Evolutionary conservation across 2,113 vertebrate species (phyloP).

Genomic region (Mus pahari): DNA sequence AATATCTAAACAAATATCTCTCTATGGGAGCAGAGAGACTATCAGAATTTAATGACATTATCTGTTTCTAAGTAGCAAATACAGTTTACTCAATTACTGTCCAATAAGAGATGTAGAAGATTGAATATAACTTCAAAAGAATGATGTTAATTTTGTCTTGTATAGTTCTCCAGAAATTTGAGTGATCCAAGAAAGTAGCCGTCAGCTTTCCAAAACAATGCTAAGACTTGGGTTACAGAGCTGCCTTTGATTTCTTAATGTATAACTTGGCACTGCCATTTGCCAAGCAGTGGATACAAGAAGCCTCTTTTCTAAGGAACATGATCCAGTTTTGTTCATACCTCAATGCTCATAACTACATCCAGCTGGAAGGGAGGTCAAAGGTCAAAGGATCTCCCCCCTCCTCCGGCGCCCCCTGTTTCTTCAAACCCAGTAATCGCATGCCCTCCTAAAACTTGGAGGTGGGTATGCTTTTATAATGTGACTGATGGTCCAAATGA

Average conservation of each 20-base stretch:
- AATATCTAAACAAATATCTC: not conserved
- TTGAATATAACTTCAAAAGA: constrained; percentile 13
- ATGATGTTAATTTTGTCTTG: not conserved
- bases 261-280: not conserved
- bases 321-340: not conserved
- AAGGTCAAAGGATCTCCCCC: not conserved
- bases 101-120: not conserved
- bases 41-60: not conserved
- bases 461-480: not conserved
- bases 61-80: not conserved
- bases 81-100: not conserved
- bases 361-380: not conserved
- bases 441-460: not conserved
- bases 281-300: not conserved
- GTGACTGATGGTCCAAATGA: not conserved
- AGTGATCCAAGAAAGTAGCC: not conserved
- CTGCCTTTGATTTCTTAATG: not conserved
- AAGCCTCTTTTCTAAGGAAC: not conserved
- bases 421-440: not conserved
- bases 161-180: not conserved
- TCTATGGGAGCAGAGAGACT: not conserved
- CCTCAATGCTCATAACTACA: not conserved
- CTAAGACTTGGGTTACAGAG: not conserved
- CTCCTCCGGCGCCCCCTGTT: no score
- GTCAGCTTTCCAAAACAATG: not conserved